A percentile compares a stretch with the other conserved stretches of the same genome.
Evolutionary conservation across 2,113 vertebrate species (phyloP).

Genomic region (Nyctibius bracteatus): DNA sequence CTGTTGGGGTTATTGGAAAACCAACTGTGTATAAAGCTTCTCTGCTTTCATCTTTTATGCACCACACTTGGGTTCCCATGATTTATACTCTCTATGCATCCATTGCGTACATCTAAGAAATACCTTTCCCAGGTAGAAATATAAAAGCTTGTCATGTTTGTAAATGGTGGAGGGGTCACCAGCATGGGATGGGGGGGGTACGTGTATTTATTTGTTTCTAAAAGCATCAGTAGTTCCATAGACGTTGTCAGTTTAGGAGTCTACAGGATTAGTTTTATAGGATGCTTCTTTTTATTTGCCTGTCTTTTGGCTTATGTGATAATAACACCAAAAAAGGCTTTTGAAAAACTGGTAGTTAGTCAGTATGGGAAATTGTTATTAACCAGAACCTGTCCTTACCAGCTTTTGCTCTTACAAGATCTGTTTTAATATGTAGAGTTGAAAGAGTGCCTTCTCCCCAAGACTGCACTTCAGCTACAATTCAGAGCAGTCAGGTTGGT

Average conservation of each 20-base stretch:
- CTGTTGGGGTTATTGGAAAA: constrained; percentile 14
- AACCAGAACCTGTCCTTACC: not conserved
- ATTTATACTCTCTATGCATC: not conserved
- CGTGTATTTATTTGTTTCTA: not conserved
- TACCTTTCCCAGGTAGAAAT: not conserved
- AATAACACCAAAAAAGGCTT: not conserved
- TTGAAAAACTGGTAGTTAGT: not conserved
- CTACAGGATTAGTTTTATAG: not conserved
- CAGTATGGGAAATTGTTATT: not conserved
- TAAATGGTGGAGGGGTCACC: not conserved
- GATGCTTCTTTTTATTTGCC: not conserved
- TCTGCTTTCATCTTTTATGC: not conserved
- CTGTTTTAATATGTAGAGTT: not conserved
- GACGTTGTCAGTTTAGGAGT: not conserved
- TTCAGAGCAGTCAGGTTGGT: not conserved
- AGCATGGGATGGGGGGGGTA: not conserved
- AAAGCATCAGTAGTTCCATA: not conserved
- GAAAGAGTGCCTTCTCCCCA: not conserved
- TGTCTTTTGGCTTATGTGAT: not conserved
- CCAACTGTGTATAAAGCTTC: constrained; percentile 8
- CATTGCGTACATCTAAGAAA: not conserved
- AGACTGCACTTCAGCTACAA: not conserved
- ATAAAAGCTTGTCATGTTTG: not conserved
- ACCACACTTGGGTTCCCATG: not conserved
- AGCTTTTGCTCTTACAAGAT: not conserved